Percentiles rank a stretch among this genome's conserved stretches.
Evolutionary conservation across 2,888 invertebrate species (phyloP).

Genomic region (Dolomedes plantarius): DNA sequence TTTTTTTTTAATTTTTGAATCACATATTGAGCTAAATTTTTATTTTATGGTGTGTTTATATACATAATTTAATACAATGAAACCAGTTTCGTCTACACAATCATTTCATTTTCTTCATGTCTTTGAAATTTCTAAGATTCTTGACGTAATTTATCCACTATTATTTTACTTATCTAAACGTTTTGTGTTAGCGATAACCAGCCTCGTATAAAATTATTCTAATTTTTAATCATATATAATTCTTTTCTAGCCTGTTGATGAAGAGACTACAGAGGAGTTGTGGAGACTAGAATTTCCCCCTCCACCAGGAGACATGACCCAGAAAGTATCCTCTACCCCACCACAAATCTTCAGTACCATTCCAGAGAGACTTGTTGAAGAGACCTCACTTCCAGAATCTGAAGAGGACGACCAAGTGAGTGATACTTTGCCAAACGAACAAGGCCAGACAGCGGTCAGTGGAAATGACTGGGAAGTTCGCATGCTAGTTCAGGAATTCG

Average conservation of each 20-base stretch:
- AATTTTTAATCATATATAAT: too few species aligned
- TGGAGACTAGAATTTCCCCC: constrained; percentile 70
- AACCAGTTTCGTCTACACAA: too few species aligned
- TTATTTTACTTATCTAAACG: too few species aligned
- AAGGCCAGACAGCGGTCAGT: background rate
- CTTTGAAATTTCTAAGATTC: too few species aligned
- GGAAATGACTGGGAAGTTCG: constrained; percentile 83
- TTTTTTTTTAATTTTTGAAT: too few species aligned
- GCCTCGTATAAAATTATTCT: too few species aligned
- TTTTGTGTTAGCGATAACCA: too few species aligned
- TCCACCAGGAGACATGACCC: constrained; percentile 24
- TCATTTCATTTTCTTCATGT: too few species aligned
- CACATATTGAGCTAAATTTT: too few species aligned
- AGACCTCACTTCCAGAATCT: background rate
- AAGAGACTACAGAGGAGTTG: constrained; percentile 34
- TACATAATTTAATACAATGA: too few species aligned
- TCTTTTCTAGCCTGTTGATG: constrained; percentile 16
- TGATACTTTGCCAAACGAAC: background rate
- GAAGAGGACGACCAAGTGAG: constrained; percentile 15
- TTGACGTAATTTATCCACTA: too few species aligned
- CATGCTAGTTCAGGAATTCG: constrained; percentile 86
- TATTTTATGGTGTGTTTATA: too few species aligned
- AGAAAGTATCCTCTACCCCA: background rate
- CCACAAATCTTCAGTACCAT: constrained; percentile 17
- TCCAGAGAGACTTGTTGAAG: constrained; percentile 37